Percentiles rank a stretch among this genome's conserved stretches.
Conservation (phyloP, 2,113 vertebrate genomes). For the Glareola pratincola region DNA sequence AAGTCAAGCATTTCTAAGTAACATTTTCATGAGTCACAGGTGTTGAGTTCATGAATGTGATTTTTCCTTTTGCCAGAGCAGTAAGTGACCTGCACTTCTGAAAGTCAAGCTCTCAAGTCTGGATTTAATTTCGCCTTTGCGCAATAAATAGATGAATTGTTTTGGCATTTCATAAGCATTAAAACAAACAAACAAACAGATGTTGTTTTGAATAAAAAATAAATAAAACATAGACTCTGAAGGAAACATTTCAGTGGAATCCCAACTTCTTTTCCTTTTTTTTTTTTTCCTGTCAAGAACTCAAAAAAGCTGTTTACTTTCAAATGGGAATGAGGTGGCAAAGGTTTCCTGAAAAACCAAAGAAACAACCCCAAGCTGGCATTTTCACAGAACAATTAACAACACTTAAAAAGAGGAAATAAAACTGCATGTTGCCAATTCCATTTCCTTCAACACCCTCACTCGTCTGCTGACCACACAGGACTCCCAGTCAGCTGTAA, state of each 20-base stretch:
- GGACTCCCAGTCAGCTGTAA: not conserved
- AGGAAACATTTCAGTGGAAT: not conserved
- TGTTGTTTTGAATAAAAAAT: conserved; percentile 44
- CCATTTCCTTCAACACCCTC: not conserved
- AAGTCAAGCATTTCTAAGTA: not conserved
- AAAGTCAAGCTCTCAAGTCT: not conserved
- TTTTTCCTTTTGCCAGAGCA: conserved; percentile 24
- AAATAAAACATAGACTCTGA: conserved; percentile 16
- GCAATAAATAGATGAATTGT: conserved; percentile 22
- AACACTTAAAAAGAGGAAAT: not conserved
- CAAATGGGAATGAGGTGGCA: not conserved
- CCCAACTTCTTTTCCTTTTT: not conserved
- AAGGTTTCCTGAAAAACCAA: not conserved
- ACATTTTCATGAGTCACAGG: not conserved
- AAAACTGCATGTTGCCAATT: not conserved
- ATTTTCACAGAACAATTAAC: not conserved
- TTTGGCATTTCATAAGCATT: conserved; percentile 13
- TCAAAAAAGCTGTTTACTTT: not conserved
- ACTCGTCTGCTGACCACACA: not conserved
- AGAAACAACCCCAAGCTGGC: not conserved
- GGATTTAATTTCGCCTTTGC: not conserved
- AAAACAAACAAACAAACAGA: conserved; percentile 51
- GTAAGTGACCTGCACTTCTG: not conserved
- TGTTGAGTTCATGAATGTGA: not conserved
- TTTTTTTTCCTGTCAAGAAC: not conserved